Percentiles rank a stretch among this genome's conserved stretches.
phyloP scores from a whole-genome alignment of 2,888 invertebrate species.

The Synanthedon formicaeformis region DNA sequence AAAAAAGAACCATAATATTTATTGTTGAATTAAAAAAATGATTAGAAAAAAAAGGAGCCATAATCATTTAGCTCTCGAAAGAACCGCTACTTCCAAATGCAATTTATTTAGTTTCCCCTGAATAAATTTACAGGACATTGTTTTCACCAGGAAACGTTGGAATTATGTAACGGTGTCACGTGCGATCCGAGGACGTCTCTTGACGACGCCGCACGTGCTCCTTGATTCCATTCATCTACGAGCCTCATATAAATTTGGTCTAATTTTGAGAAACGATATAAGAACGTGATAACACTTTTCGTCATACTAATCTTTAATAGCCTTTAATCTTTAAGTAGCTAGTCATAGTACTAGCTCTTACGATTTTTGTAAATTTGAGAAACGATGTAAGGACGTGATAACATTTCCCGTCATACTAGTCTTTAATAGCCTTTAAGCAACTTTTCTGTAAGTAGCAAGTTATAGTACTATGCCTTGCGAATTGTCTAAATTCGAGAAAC shows the following conservation, averaged over 20 bases:
- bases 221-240: background rate
- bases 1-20: no score
- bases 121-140: background rate
- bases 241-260: background rate
- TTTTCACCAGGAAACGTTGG: background rate
- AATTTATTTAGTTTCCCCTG: background rate
- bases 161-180: background rate
- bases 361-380: background rate
- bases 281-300: background rate
- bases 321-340: no score
- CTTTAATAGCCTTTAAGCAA: no score
- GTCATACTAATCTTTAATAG: no score
- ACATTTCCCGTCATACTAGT: no score
- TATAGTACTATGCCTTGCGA: no score
- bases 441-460: no score
- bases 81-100: background rate
- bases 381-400: no score
- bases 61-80: background rate
- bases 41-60: no score
- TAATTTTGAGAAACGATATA: background rate
- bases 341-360: no score
- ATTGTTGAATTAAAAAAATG: no score
- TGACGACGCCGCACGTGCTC: background rate
- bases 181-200: background rate
- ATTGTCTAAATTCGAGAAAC: background rate